Evolutionary conservation across 2,888 invertebrate genomes (phyloP).

Genomic region (Volucella bombylans): DNA sequence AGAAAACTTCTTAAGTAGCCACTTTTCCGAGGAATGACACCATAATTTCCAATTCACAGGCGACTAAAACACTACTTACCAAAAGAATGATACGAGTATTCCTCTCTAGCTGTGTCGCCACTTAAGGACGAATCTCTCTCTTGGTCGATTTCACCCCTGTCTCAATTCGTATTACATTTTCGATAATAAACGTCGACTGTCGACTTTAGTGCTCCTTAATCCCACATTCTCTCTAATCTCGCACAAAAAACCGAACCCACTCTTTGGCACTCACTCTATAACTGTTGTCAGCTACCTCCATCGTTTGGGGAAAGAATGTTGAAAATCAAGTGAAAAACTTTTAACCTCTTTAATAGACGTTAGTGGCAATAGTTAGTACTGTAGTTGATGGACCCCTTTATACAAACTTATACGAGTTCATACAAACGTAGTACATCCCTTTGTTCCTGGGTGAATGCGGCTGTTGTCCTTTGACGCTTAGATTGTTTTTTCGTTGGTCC

Average conservation of each 20-base stretch:
- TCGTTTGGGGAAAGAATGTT: conserved; percentile 22
- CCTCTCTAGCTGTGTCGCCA: conserved; percentile 27
- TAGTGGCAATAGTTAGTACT: conserved; percentile 54
- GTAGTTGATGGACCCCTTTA: conserved; percentile 49
- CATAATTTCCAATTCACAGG: conserved; percentile 56
- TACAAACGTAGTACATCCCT: conserved; percentile 1
- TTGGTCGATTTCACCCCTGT: conserved; percentile 16
- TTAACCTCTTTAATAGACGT: conserved; percentile 67
- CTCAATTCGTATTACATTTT: conserved; percentile 34
- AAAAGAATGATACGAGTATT: conserved; percentile 13
- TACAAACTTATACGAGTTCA: too few relatives aligned
- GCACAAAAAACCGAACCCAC: conserved; percentile 30
- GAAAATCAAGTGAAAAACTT: conserved; percentile 67
- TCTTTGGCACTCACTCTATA: conserved; percentile 3
- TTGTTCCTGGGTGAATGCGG: conserved; percentile 27
- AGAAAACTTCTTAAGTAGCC: conserved; percentile 52
- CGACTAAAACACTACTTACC: conserved; percentile 26
- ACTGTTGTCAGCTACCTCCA: background rate
- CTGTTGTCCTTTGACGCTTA: conserved; percentile 47
- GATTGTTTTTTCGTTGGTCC: conserved; percentile 49
- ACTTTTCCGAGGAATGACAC: conserved; percentile 21
- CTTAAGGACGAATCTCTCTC: conserved; percentile 28
- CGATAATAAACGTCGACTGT: conserved; percentile 51
- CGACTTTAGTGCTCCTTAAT: conserved; percentile 17
- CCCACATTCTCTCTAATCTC: conserved; percentile 18